phyloP scores from a whole-genome alignment of 1,140 invertebrate genomes.

The Zaprionus tsacasi region DNA sequence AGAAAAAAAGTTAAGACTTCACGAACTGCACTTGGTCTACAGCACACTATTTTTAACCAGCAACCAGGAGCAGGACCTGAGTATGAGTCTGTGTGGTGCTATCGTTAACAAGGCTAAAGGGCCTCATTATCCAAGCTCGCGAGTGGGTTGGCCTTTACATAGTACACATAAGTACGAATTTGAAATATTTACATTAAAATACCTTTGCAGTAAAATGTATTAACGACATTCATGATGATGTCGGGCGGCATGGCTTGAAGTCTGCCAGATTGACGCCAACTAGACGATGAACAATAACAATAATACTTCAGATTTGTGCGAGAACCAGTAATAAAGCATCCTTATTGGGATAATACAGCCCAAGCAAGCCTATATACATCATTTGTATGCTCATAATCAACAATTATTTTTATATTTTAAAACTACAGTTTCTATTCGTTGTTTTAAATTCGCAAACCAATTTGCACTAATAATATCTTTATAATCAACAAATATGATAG shows the following conservation, averaged over 20 bases:
- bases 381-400: no score
- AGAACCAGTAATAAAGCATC: no score
- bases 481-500: no score
- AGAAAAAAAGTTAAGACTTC: slow-evolving; percentile 13
- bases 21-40: slow-evolving; percentile 10
- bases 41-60: slow-evolving; percentile 71
- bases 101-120: slow-evolving; percentile 60
- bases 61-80: slow-evolving; percentile 18
- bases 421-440: no score
- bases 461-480: no score
- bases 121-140: slow-evolving; percentile 61
- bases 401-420: no score
- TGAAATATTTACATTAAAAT: slow-evolving; percentile 82
- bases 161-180: slow-evolving; percentile 33
- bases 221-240: slow-evolving; percentile 24
- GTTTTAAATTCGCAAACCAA: no score
- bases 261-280: slow-evolving; percentile 2
- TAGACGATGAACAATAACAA: not conserved
- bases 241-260: slow-evolving; percentile 10
- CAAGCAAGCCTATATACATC: no score
- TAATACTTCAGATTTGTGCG: not conserved
- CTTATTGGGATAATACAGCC: no score
- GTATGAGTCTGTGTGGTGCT: slow-evolving; percentile 10
- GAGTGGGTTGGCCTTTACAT: slow-evolving; percentile 18
- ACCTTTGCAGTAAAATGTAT: slow-evolving; percentile 37